Evolutionary conservation across 2,888 invertebrate species (phyloP), one percentile per base, ranked within the genome.

Genomic region (Agapetus fuscipes): DNA sequence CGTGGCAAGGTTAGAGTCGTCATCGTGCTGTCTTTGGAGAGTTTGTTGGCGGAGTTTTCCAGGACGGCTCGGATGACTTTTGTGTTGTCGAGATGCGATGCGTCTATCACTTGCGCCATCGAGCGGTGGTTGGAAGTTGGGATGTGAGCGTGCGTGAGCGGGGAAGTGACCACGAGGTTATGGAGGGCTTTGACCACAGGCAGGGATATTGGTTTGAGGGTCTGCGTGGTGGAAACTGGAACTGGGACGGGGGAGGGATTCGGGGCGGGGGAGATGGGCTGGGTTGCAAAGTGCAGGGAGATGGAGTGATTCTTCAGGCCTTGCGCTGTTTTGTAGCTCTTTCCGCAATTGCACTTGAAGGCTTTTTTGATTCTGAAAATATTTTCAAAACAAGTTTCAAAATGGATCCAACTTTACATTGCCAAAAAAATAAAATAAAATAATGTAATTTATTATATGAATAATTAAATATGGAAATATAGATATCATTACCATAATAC

Each of bases 301-400:
- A 62, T 50, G 2, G 78, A 74, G 59, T 88, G 87, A 54, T 74
- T 78, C 57, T 82, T 83, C 54, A 88, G 70, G 41, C 85, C 84
- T 61, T 82, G 81, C 34, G 78, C 72, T 48, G 85, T 84, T 66
- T 83, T 84, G 69, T 88, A 88, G 59, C 79, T 83, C 71, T 87
- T 88, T 54, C 85, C 85, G 68, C 88, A 88, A 58, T 80, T 79
- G 61, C 87, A 88, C 60, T 80, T 82, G 68, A 78, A 86, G 28
- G 78, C 78, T 67, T 86, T 86, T 60, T 78, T 78, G 58, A 83
- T 74, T 67, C 84, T 84, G 67, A 27, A 71, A 62, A 50, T 43
- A 48, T 28, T 45, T 31, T 39, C 15, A 43, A 47, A 34, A 17
- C 25, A 13, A 25, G 27, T 9, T 7, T 24, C 24, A 24, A 24